Base-by-base conservation (phyloP, 1,140 invertebrate genomes). In the Drosophila orena region DNA sequence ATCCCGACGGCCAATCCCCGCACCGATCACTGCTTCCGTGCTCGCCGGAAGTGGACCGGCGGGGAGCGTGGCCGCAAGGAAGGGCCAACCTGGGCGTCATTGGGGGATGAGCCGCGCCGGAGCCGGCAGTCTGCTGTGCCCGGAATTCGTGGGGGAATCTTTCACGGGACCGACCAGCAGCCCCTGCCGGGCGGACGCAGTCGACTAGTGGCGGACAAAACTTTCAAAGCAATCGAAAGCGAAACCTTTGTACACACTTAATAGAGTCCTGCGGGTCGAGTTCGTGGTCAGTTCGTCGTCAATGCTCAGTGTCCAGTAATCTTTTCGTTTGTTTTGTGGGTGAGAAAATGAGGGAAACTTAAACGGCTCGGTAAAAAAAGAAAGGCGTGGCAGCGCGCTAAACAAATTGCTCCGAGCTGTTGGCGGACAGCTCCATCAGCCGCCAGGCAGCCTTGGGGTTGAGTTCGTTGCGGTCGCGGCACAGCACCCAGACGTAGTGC, bases 401-500 rank as follows among this genome's bases (percentile, higher is more conserved):
- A 84, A 99, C 95, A 88, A 98, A 96, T 93, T 99, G 98, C 93
- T 98, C 97, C 55, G 95, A 94, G 91, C 97, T 96, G 73, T 95
- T 97, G 1, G 97, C 97, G 34, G 97, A 97, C 4, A 99, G 92
- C 92, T 99, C 99, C 52, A 99, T 94, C 14, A 99, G 93, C 92
- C 97, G 95, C 99, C 99, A 99, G 0, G 98, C 98, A 2, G 98
- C 96, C 91, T 95, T 96, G 0, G 98, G 97, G 94, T 99, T 97
- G 17, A 99, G 91, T 93, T 99, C 98, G 61, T 96, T 95, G 49
- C 97, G 96, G 93, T 99, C 99, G 58, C 99, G 93, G 93, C 99
- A 99, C 54, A 99, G 93, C 6, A 99, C 98, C 98, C 98, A 99
- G 17, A 99, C 97, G 92, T 99, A 98, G 86, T 97, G 96, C 0